Evolutionary conservation across 2,797 vertebrate species (phyloP).

Genomic region (Sebastes alutus): DNA sequence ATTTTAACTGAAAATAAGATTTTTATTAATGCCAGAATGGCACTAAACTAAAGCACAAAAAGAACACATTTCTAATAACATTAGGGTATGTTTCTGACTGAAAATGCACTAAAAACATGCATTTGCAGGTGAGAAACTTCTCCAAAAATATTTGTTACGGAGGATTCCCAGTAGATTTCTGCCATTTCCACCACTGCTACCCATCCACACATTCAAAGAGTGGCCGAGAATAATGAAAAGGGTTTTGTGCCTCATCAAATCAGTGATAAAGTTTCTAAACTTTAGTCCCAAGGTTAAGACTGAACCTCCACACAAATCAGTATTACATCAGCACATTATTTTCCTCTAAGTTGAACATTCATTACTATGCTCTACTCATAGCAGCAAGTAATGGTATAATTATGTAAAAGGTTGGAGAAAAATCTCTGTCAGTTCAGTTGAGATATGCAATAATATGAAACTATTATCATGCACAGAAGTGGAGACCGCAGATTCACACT

Average conservation of each 20-base stretch:
- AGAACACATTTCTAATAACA: neutral
- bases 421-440: neutral
- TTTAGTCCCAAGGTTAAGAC: neutral
- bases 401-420: slow-evolving; percentile 8
- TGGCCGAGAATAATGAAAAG: neutral
- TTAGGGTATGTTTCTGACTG: neutral
- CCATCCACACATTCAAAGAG: neutral
- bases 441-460: slow-evolving; percentile 4
- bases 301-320: neutral
- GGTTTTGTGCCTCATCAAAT: neutral
- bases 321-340: neutral
- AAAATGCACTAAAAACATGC: neutral
- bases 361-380: slow-evolving; percentile 8
- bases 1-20: neutral
- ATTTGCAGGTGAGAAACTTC: neutral
- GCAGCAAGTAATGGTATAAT: slow-evolving; percentile 11
- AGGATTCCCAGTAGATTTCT: neutral
- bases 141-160: neutral
- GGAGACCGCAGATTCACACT: neutral
- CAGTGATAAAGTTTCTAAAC: neutral
- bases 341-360: neutral
- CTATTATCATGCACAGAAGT: slow-evolving; percentile 3
- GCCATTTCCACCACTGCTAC: neutral
- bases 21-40: neutral
- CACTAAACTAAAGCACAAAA: neutral